Evolutionary conservation across 2,113 vertebrate genomes (phyloP), one percentile per base, ranked within the genome.

Genomic region (Archocentrus centrarchus): DNA sequence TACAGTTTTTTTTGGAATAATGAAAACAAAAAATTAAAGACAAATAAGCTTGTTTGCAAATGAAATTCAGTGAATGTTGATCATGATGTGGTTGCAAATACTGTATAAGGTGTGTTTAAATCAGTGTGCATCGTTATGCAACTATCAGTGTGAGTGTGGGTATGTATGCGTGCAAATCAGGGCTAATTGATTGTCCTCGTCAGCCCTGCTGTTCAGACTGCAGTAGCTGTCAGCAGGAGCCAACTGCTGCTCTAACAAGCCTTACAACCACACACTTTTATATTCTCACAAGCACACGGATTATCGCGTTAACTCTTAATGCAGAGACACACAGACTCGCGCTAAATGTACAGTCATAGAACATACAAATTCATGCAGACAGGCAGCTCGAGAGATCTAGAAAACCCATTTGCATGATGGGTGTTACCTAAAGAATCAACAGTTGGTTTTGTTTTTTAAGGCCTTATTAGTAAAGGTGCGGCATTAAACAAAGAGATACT

Each of bases 151-250:
- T 63, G 41, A 44, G 79, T 78, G 80, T 58, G 80, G 53, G 63
- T 79, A 60, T 66, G 39, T 82, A 68, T 85, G 76, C 81, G 77
- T 59, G 15, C 18, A 53, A 57, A 88, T 88, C 68, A 86, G 82
- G 53, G 81, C 86, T 93, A 94, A 95, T 93, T 94, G 92, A 94
- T 93, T 94, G 90, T 93, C 86, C 89, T 93, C 77, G n/a, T 93
- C 91, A 92, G 90, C 84, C 91, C 85, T 80, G 91, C 90, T 93
- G 90, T 90, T 94, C 86, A 87, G 86, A 88, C 93, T 92, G 92
- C 93, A 89, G 91, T 87, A 84, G 73, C 90, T 94, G 91, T 94
- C 92, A 93, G 89, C 89, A 90, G 88, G 91, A 91, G 84, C 91
- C 89, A 88, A 90, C 89, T 93, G 88, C 89, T 88, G 30, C 88